These are phyloP conservation scores for Cuniculus paca DNA, from an alignment of 2,797 vertebrate species.

Conservation along the genomic window DNA sequence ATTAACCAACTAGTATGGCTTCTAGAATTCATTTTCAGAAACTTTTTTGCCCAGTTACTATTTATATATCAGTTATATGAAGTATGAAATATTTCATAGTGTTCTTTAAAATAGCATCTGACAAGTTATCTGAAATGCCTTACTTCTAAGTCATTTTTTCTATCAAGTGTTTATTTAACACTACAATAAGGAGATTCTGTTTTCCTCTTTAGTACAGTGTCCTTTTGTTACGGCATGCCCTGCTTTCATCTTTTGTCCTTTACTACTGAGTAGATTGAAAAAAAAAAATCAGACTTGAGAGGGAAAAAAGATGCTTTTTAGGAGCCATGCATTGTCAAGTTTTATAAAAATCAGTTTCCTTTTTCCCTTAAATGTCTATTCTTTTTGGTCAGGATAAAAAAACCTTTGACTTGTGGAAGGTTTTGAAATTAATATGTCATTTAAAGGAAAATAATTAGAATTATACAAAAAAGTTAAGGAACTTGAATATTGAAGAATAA, in stretches of 20 bases:
- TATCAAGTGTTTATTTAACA: not conserved
- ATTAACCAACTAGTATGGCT: not conserved
- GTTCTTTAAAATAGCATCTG: slow-evolving; percentile 28
- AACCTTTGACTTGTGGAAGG: not conserved
- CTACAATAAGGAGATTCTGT: not conserved
- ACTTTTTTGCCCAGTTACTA: not conserved
- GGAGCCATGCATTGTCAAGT: not conserved
- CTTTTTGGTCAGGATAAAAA: not conserved
- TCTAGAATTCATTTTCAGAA: not conserved
- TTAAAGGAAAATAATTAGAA: slow-evolving; percentile 8
- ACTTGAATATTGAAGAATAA: not conserved
- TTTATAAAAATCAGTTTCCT: not conserved
- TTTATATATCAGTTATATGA: not conserved
- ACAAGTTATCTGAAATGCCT: not conserved
- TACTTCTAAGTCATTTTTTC: slow-evolving; percentile 2
- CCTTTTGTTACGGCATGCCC: not conserved
- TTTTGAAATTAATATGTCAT: not conserved
- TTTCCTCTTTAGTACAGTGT: not conserved
- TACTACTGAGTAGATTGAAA: not conserved
- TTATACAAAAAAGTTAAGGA: not conserved
- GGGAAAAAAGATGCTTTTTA: not conserved
- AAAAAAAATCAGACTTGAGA: slow-evolving; percentile 29
- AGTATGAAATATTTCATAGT: slow-evolving; percentile 4
- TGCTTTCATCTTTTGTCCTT: slow-evolving; percentile 37
- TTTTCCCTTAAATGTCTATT: not conserved